Evolutionary conservation across 2,113 vertebrate genomes (phyloP).

Genomic region (Carassius carassius): DNA sequence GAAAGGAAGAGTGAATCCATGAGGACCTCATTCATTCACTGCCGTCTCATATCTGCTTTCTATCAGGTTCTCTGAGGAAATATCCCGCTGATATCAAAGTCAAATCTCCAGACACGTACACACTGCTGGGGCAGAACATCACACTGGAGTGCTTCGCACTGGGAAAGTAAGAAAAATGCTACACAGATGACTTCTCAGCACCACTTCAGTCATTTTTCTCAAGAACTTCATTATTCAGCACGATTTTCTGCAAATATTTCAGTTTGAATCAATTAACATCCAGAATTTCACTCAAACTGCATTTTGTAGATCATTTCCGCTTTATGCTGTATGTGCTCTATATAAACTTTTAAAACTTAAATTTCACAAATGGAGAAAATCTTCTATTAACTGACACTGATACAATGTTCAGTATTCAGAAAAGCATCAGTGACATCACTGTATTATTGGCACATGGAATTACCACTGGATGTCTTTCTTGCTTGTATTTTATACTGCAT

Average conservation of each 20-base stretch:
- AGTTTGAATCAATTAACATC: background rate
- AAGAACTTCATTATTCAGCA: background rate
- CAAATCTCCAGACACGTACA: conserved; percentile 85
- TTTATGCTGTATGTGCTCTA: background rate
- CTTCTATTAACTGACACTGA: background rate
- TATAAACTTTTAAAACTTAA: background rate
- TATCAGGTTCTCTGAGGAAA: conserved; percentile 81
- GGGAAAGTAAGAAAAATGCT: conserved; percentile 86
- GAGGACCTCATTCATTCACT: background rate
- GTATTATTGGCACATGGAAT: background rate
- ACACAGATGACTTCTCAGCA: background rate
- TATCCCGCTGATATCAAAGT: conserved; percentile 95
- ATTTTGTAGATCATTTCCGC: no score
- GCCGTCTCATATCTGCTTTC: conserved; percentile 19
- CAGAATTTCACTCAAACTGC: background rate
- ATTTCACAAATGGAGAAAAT: background rate
- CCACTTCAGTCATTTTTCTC: background rate
- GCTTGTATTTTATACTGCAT: background rate
- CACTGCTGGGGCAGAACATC: conserved; percentile 89
- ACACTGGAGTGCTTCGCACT: conserved; percentile 96
- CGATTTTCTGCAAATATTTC: background rate
- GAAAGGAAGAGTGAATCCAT: background rate
- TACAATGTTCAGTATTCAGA: background rate
- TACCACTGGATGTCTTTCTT: no score
- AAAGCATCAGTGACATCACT: background rate